phyloP scores from a whole-genome alignment of 2,113 vertebrate species.

The Propithecus coquereli region DNA sequence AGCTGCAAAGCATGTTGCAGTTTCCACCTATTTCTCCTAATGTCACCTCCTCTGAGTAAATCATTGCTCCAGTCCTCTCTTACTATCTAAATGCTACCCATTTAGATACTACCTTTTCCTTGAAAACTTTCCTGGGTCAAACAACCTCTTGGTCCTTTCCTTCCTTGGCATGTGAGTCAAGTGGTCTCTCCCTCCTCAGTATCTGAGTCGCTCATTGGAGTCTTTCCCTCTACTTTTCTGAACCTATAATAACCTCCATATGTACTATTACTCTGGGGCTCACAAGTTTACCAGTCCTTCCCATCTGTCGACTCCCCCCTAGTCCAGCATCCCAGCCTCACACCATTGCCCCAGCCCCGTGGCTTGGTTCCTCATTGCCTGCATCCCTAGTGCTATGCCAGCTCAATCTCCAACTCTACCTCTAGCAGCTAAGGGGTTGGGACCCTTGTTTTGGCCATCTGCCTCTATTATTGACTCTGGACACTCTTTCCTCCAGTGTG shows the following conservation, averaged over 20 bases:
- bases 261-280: not conserved
- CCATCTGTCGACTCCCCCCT: not conserved
- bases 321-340: not conserved
- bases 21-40: not conserved
- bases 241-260: not conserved
- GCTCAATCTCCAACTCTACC: not conserved
- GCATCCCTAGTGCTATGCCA: not conserved
- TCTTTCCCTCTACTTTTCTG: not conserved
- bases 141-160: not conserved
- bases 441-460: not conserved
- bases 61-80: not conserved
- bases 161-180: not conserved
- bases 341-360: not conserved
- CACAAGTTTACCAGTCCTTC: not conserved
- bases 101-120: not conserved
- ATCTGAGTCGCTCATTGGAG: not conserved
- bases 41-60: not conserved
- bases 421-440: not conserved
- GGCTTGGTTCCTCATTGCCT: not conserved
- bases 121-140: not conserved
- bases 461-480: accelerated
- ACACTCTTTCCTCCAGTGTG: not conserved
- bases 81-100: not conserved
- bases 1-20: not conserved
- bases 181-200: not conserved